Evolutionary conservation across 1,140 invertebrate species (phyloP).

Genomic region (Aplysia californica): DNA sequence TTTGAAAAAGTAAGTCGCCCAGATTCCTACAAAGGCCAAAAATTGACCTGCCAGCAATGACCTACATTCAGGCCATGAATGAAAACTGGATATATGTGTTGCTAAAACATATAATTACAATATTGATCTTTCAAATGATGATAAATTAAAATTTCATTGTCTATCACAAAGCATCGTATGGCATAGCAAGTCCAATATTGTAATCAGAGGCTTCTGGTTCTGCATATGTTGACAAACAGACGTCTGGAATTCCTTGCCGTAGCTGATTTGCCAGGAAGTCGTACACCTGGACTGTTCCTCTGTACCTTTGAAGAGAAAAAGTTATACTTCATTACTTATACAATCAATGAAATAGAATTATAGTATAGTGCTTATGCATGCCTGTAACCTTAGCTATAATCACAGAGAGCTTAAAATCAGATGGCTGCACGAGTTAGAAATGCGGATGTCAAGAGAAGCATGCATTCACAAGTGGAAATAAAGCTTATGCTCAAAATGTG

Average conservation of each 20-base stretch:
- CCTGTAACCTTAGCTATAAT: background rate
- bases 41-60: too few relatives aligned
- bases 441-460: background rate
- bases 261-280: constrained; percentile 58
- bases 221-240: constrained; percentile 57
- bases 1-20: too few relatives aligned
- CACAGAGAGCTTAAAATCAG: background rate
- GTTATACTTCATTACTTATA: background rate
- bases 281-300: constrained; percentile 57
- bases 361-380: background rate
- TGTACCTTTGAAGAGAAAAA: constrained; percentile 42
- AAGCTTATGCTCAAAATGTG: too few relatives aligned
- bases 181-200: constrained; percentile 55
- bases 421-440: background rate
- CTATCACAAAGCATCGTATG: too few relatives aligned
- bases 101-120: too few relatives aligned
- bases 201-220: constrained; percentile 56
- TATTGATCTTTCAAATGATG: too few relatives aligned
- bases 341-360: background rate
- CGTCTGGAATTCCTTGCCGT: constrained; percentile 53
- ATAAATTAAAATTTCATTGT: too few relatives aligned
- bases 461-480: background rate
- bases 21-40: too few relatives aligned
- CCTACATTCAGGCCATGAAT: too few relatives aligned
- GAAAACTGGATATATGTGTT: too few relatives aligned